These are phyloP conservation scores for Serripes groenlandicus DNA, from an alignment of 2,888 invertebrate genomes.

Conservation along the genomic window DNA sequence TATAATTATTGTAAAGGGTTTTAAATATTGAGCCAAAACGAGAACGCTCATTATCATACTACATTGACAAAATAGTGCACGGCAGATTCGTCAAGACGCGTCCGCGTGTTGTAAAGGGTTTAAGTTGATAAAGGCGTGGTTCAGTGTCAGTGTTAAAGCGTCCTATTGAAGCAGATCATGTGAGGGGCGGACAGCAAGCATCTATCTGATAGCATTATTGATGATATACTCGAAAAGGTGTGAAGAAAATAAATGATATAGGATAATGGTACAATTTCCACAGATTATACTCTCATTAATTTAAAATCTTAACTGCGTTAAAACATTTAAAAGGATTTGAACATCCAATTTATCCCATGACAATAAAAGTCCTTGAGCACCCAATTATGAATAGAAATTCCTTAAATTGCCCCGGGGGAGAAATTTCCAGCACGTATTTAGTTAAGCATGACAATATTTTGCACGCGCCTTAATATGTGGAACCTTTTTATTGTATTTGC, in stretches of 20 bases:
- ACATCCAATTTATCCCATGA: conserved; percentile 15
- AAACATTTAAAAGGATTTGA: conserved; percentile 11
- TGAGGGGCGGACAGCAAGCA: conserved; percentile 34
- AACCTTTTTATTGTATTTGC: background rate
- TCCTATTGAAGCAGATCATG: conserved; percentile 16
- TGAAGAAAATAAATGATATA: background rate
- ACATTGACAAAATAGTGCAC: too few species aligned
- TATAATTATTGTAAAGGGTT: too few species aligned
- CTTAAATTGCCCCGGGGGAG: background rate
- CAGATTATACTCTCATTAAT: conserved; percentile 19
- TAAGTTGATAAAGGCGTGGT: conserved; percentile 19
- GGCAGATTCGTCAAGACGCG: too few species aligned
- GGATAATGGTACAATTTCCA: conserved; percentile 8
- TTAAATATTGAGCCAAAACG: too few species aligned
- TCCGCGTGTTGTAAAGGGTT: too few species aligned
- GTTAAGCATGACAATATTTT: conserved; percentile 18
- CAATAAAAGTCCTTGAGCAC: conserved; percentile 8
- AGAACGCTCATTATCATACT: too few species aligned
- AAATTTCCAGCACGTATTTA: background rate
- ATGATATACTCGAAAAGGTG: conserved; percentile 9
- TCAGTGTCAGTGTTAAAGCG: background rate
- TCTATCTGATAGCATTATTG: conserved; percentile 35
- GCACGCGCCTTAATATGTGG: conserved; percentile 9
- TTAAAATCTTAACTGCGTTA: conserved; percentile 8
- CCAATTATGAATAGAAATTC: conserved; percentile 11